Conservation (phyloP, 2,797 vertebrate genomes). For the Ciconia nigra region DNA sequence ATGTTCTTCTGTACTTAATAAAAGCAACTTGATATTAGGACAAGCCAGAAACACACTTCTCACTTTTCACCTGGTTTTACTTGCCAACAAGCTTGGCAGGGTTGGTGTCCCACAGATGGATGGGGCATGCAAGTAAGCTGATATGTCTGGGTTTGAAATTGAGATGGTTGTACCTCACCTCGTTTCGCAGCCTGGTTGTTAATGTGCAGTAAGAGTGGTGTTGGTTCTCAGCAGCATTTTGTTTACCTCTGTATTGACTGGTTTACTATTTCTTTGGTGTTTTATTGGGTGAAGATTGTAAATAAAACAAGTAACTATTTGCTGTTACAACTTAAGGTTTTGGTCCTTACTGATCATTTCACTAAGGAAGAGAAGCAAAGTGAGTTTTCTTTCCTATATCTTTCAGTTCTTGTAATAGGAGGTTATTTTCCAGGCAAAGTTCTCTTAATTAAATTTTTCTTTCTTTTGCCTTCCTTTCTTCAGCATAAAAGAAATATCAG, state of each 20-base stretch:
- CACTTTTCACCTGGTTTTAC: neutral
- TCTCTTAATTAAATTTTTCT: neutral
- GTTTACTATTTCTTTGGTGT: neutral
- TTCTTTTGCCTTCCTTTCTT: neutral
- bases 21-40: neutral
- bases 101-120: fast-evolving
- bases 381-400: neutral
- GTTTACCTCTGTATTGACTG: neutral
- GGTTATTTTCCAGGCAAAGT: neutral
- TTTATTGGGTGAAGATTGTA: neutral
- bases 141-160: neutral
- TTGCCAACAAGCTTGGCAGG: neutral
- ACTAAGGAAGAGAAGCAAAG: neutral
- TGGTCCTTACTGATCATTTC: neutral
- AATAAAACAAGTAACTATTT: neutral
- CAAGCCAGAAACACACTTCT: neutral
- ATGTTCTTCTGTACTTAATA: neutral
- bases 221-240: neutral
- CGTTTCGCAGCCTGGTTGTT: neutral
- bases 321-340: neutral
- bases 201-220: neutral
- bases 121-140: neutral
- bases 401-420: neutral
- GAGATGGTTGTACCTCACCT: neutral
- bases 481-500: neutral